A percentile compares a stretch with the other conserved stretches of the same genome.
Conservation (phyloP, 1,140 invertebrate species). For the Papilio dardanus region DNA sequence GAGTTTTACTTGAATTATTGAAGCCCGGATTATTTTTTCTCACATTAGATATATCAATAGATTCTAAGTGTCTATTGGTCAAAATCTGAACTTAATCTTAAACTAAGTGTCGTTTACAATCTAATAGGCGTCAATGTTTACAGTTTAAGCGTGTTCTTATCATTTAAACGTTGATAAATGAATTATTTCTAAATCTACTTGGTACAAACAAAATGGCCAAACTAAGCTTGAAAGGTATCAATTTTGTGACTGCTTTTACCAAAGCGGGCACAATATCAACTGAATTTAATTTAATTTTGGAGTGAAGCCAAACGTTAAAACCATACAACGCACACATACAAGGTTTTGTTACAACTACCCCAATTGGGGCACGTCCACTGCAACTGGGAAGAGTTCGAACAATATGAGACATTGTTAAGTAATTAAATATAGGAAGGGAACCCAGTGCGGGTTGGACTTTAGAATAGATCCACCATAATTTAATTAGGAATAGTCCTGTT, state of each 20-base stretch:
- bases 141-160: no score
- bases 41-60: no score
- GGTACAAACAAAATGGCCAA: no score
- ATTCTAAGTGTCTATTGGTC: no score
- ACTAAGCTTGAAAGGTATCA: background rate
- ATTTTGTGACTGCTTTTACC: background rate
- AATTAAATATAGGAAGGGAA: slow-evolving; percentile 26
- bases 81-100: no score
- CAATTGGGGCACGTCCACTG: slow-evolving; percentile 12
- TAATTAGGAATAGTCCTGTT: background rate
- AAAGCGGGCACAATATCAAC: slow-evolving; percentile 9
- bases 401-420: slow-evolving; percentile 29
- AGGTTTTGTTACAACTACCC: slow-evolving; percentile 14
- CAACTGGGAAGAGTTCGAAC: slow-evolving; percentile 9
- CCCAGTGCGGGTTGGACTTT: slow-evolving; percentile 6
- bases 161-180: no score
- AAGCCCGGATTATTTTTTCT: no score
- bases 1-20: no score
- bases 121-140: no score
- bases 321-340: slow-evolving; percentile 18
- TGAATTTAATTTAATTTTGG: slow-evolving; percentile 25
- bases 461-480: slow-evolving; percentile 8
- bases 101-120: no score
- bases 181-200: no score
- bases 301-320: slow-evolving; percentile 25